A percentile compares a stretch with the other conserved stretches of the same genome.
These are phyloP conservation scores for Fulica atra DNA, from an alignment of 2,113 vertebrate genomes.

Conservation along the genomic window DNA sequence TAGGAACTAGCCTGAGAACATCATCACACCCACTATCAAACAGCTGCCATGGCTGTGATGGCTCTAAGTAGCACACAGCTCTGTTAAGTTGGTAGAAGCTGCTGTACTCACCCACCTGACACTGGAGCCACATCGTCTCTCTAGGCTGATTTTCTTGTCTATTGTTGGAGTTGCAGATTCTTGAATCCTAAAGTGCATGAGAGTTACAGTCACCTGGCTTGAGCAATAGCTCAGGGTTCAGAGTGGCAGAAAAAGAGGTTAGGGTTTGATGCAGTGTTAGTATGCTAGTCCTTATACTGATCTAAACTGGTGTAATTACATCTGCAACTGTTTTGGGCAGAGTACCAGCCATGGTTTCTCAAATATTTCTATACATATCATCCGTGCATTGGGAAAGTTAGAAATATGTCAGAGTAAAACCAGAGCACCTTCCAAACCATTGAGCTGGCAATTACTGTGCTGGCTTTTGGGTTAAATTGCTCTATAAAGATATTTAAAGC, in stretches of 20 bases:
- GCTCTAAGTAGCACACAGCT: background rate
- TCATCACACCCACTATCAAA: background rate
- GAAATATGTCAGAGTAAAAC: accelerated
- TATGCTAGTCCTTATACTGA: background rate
- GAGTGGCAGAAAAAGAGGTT: background rate
- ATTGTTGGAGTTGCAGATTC: background rate
- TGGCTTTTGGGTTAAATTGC: background rate
- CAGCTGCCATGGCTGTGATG: background rate
- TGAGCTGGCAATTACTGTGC: background rate
- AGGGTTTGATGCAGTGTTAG: background rate
- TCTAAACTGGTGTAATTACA: background rate
- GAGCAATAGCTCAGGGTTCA: background rate
- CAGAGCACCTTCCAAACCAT: background rate
- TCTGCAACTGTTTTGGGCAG: background rate
- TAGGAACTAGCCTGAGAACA: background rate
- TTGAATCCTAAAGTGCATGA: background rate
- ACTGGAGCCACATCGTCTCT: background rate
- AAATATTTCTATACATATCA: background rate
- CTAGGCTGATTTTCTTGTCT: background rate
- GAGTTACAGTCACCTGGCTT: accelerated
- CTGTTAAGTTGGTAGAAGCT: background rate
- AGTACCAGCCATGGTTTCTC: background rate
- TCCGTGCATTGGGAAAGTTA: background rate
- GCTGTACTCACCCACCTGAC: background rate
- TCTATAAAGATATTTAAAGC: background rate